These are phyloP conservation scores for Panthera tigris DNA, from an alignment of 2,113 vertebrate species.

Conservation along the genomic window DNA sequence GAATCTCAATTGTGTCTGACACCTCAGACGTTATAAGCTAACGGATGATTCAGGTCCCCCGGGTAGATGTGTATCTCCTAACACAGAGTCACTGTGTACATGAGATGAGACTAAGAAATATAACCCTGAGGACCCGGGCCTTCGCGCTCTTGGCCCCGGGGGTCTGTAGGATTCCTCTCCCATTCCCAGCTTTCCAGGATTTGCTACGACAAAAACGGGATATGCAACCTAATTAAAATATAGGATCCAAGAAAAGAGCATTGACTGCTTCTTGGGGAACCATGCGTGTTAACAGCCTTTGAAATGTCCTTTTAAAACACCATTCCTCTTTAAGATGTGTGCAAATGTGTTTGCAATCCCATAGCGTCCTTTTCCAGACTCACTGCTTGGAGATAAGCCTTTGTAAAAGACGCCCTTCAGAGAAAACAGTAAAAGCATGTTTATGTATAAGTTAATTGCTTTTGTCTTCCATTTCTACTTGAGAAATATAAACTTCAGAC, in stretches of 20 bases:
- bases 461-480: conserved; percentile 16
- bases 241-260: neutral
- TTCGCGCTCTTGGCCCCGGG: neutral
- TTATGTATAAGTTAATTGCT: neutral
- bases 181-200: conserved; percentile 12
- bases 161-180: neutral
- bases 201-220: neutral
- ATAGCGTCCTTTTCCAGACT: neutral
- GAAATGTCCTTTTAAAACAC: neutral
- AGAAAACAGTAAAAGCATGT: neutral
- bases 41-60: neutral
- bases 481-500: neutral
- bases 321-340: neutral
- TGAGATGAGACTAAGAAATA: neutral
- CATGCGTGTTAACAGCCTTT: neutral
- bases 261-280: neutral
- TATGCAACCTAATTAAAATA: neutral
- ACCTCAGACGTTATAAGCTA: neutral
- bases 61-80: neutral
- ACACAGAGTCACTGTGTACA: neutral
- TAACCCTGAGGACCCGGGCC: neutral
- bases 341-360: neutral
- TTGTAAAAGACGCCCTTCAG: neutral
- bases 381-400: neutral
- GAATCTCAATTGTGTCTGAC: neutral